Base-by-base conservation (phyloP, 2,888 invertebrate genomes). In the Caenorhabditis zanzibari region DNA sequence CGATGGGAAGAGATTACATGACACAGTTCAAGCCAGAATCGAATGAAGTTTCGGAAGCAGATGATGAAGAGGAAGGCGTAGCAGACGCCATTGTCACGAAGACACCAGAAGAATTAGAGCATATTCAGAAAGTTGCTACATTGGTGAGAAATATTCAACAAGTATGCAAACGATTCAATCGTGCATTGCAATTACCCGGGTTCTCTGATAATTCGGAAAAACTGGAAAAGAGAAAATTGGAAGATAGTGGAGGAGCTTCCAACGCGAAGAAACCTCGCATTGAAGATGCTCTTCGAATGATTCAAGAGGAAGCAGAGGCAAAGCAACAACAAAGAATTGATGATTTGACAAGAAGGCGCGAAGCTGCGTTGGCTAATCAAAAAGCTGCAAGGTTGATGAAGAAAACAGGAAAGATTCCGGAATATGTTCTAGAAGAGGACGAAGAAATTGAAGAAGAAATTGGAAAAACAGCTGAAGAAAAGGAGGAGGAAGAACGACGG, bases 401-500 rank as follows among this genome's bases (percentile, higher is more conserved):
- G 10, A 38, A 38, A 12, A 12, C 7, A 38, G 38, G 12, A 38
- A 10, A 10, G 38, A 7, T 32, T 32, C 38, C 12, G 6, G 35
- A 58, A 58, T 1, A 16, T n/a, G n/a, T 58, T 12, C 38, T 12
- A 38, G 19, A 47, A 16, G 54, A 54, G 26, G 35, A 0, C 2
- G 68, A 54, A 26, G 24, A 24, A 14, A 26, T 14, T 9, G 2
- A 2, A 26, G 4, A 26, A 26, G 22, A 52, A 22, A 32, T 10
- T 26, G 24, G 24, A 63, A 24, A 3, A 28, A 9, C 44, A 16
- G 24, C 3, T n/a, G 52, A 41, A 41, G 54, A 12, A 49, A 16
- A 38, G 14, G 75, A 76, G 22, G 69, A 58, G 41, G 24, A 38
- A 22, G 35, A 44, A 24, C n/a, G 47, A 14, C 16, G 54, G 19